Evolutionary conservation across 2,888 invertebrate genomes (phyloP), one percentile per base, ranked within the genome.

Genomic region (Adelognathus sp.): DNA sequence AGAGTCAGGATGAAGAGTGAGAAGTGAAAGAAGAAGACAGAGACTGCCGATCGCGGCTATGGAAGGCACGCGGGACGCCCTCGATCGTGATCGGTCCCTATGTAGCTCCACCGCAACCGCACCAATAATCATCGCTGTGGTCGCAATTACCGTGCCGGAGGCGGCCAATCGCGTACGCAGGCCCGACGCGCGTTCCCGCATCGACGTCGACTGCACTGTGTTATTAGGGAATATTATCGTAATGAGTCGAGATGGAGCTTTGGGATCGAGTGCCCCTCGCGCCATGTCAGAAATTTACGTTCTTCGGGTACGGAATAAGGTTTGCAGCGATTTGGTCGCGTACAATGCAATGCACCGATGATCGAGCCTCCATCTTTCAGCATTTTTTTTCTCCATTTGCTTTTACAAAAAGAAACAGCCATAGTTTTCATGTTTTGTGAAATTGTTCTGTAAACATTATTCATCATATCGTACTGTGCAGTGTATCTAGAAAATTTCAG

Each of bases 201-300:
- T 72, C 78, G 82, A 73, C 74, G 73, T 69, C 81, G 67, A 27
- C 63, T 73, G 77, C 84, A 86, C 89, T 88, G 87, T 90, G 85
- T 91, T 91, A 91, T 91, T 91, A 91, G 86, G 87, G 85, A 81
- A 86, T 88, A 90, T 90, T 90, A 90, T 88, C 88, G 90, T 89
- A 88, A 90, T 88, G 87, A 87, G 84, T 85, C 85, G 75, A 66
- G 50, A 27, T 39, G 54, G 52, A 81, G 83, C 85, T 84, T 77
- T 81, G 81, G 83, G 70, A 72, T 67, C 73, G n/a, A n/a, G 63
- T 46, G 24, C 16, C 16, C 52, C 24, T 52, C 29, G 29, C 70
- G 74, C 60, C 70, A 74, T 70, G 46, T 60, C 69, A 36, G 70
- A 66, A 71, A 74, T n/a, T 56, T 52, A 31, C 54, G 70, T 66